A percentile compares a stretch with the other conserved stretches of the same genome.
These are phyloP conservation scores for Tribolium freemani DNA, from an alignment of 2,888 invertebrate genomes.

Conservation along the genomic window DNA sequence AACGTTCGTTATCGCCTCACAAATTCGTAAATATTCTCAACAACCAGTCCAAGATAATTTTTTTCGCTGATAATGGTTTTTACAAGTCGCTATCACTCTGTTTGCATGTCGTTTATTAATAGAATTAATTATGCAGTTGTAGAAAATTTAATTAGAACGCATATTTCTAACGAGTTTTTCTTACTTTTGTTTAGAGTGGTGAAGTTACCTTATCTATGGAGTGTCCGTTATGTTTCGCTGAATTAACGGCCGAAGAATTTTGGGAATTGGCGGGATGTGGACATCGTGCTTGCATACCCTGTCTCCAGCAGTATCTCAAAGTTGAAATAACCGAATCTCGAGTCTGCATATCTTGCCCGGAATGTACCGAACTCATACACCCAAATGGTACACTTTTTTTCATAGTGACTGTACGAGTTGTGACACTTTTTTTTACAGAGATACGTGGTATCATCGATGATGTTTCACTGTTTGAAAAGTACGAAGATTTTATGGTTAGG, in stretches of 20 bases:
- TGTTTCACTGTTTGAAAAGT: slow-evolving; percentile 84
- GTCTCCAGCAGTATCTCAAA: slow-evolving; percentile 89
- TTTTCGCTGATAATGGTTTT: not conserved
- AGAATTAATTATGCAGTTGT: not conserved
- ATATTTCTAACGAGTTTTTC: too few species aligned
- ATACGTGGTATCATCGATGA: slow-evolving; percentile 83
- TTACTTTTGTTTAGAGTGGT: slow-evolving; percentile 65
- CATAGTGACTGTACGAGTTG: not conserved
- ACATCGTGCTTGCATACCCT: slow-evolving; percentile 90
- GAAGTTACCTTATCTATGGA: slow-evolving; percentile 72
- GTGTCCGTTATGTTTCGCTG: slow-evolving; percentile 84
- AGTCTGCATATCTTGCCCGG: slow-evolving; percentile 92
- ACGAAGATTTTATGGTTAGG: slow-evolving; percentile 95
- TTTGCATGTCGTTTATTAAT: not conserved
- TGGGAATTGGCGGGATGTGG: slow-evolving; percentile 84
- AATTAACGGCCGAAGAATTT: slow-evolving; percentile 78
- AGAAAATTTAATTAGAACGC: too few species aligned
- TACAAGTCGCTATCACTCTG: not conserved
- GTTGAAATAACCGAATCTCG: slow-evolving; percentile 95
- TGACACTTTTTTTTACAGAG: slow-evolving; percentile 69
- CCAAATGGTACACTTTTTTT: slow-evolving; percentile 79
- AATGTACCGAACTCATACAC: slow-evolving; percentile 93
- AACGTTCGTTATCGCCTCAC: not conserved
- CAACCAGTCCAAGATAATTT: not conserved
- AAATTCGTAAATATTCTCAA: not conserved